Percentiles rank a stretch among this genome's conserved stretches.
Evolutionary conservation across 2,797 vertebrate genomes (phyloP).

Genomic region (Rhadinocentrus ornatus): DNA sequence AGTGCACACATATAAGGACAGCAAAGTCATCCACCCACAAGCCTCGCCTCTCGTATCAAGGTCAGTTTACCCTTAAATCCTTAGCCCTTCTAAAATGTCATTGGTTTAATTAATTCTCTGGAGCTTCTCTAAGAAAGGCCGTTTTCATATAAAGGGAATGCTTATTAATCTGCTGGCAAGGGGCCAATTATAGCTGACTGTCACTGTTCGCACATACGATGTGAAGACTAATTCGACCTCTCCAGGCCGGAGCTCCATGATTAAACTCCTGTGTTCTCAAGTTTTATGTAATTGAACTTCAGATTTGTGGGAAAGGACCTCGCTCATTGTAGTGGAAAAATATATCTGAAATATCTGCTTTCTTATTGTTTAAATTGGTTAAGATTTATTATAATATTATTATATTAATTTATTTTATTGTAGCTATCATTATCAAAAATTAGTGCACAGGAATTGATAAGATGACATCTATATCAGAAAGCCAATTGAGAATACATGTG

Average conservation of each 20-base stretch:
- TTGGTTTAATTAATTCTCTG: constrained; percentile 73
- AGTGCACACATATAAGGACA: constrained; percentile 29
- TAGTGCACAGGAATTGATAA: no score
- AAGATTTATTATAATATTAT: background rate
- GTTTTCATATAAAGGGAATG: constrained; percentile 66
- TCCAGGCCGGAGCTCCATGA: constrained; percentile 13
- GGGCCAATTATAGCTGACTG: constrained; percentile 63
- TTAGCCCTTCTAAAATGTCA: constrained; percentile 57
- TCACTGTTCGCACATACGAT: constrained; percentile 36
- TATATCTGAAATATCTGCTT: background rate
- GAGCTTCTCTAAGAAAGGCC: constrained; percentile 61
- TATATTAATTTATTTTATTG: background rate
- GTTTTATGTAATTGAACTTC: constrained; percentile 9
- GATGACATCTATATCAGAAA: background rate
- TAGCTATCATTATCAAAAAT: background rate
- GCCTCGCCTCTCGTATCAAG: constrained; percentile 51
- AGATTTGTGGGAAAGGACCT: background rate
- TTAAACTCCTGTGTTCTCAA: constrained; percentile 27
- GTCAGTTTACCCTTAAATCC: constrained; percentile 57
- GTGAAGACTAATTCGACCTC: constrained; percentile 49
- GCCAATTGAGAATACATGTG: no score
- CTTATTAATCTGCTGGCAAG: constrained; percentile 70
- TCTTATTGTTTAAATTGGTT: background rate
- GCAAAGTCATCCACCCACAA: constrained; percentile 28
- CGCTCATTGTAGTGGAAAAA: background rate